Conservation (phyloP, 2,113 vertebrate genomes). For the Todiramphus chloris region DNA sequence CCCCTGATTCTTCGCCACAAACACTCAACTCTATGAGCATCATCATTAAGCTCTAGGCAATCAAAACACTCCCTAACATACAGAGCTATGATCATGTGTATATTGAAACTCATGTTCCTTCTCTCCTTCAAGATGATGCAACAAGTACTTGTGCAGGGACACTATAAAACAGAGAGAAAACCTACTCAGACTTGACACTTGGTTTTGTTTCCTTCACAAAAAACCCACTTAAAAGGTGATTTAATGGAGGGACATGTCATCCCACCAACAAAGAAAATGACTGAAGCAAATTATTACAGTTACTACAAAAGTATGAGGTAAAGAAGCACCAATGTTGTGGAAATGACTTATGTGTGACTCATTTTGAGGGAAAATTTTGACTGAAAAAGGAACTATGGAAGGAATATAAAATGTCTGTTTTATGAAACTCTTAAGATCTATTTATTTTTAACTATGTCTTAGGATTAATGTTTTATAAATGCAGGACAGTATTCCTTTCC, state of each 20-base stretch:
- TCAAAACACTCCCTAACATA: background rate
- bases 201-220: background rate
- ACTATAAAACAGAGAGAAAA: background rate
- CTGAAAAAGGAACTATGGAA: background rate
- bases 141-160: background rate
- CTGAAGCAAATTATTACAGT: constrained; percentile 1
- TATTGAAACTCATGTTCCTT: rapidly evolving
- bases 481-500: background rate
- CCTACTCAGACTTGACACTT: background rate
- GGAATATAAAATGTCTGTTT: background rate
- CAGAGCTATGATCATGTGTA: background rate
- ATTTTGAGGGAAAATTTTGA: constrained; percentile 22
- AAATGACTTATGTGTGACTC: background rate
- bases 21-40: background rate
- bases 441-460: background rate
- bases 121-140: background rate
- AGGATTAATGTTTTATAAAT: background rate
- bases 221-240: background rate
- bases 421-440: background rate
- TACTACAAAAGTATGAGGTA: background rate
- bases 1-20: background rate
- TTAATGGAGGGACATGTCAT: background rate
- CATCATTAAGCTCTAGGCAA: background rate
- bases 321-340: background rate
- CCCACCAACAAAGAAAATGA: background rate